These are phyloP conservation scores for Lochmaea crataegi DNA, from an alignment of 2,888 invertebrate species.

Conservation along the genomic window DNA sequence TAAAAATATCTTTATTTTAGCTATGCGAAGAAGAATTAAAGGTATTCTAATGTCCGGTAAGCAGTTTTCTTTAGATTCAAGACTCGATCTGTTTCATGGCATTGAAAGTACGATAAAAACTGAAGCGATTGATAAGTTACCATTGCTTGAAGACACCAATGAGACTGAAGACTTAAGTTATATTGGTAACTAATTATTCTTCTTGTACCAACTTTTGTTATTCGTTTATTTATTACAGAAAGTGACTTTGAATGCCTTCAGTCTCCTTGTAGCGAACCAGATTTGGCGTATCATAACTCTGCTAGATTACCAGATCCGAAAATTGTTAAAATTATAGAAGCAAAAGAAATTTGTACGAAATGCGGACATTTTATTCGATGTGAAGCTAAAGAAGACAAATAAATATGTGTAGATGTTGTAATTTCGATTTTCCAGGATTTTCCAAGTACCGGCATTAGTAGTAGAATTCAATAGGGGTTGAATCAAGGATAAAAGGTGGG, in stretches of 20 bases:
- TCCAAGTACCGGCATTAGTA: not conserved
- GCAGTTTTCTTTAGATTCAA: slow-evolving; percentile 91
- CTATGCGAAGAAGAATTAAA: slow-evolving; percentile 86
- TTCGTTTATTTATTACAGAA: slow-evolving; percentile 34
- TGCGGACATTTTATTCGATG: slow-evolving; percentile 57
- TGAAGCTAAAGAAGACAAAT: slow-evolving; percentile 8
- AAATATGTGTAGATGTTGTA: slow-evolving; percentile 5
- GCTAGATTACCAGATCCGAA: slow-evolving; percentile 70
- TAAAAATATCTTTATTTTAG: slow-evolving; percentile 61
- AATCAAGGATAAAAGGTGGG: no score
- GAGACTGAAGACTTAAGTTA: slow-evolving; percentile 56
- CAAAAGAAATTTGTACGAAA: slow-evolving; percentile 57
- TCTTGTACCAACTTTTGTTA: no score
- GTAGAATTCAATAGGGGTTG: no score
- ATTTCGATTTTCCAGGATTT: not conserved
- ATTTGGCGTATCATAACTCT: slow-evolving; percentile 58
- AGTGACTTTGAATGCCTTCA: slow-evolving; percentile 41
- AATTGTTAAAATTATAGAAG: slow-evolving; percentile 44
- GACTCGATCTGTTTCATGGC: slow-evolving; percentile 89
- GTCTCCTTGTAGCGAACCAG: slow-evolving; percentile 42
- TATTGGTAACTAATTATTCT: slow-evolving; percentile 41
- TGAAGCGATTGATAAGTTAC: slow-evolving; percentile 43
- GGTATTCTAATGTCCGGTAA: slow-evolving; percentile 92
- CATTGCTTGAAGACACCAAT: slow-evolving; percentile 59
- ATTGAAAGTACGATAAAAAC: slow-evolving; percentile 64